Percentiles rank a stretch among this genome's conserved stretches.
These are phyloP conservation scores for Julus scandinavius DNA, from an alignment of 2,888 invertebrate genomes.

Conservation along the genomic window DNA sequence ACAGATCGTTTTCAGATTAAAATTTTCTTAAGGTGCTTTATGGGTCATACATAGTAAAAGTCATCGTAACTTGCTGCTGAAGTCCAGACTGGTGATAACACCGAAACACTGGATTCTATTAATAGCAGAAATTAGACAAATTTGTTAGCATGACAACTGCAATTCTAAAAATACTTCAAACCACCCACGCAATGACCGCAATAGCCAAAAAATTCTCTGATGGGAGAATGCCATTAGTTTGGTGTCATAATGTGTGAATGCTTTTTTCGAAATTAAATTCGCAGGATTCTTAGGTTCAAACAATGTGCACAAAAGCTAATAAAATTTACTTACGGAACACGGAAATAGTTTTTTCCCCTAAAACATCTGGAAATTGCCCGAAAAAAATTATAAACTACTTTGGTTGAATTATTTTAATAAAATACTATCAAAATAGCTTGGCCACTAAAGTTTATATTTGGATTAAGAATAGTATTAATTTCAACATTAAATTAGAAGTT, in stretches of 20 bases:
- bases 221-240: neutral
- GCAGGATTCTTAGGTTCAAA: neutral
- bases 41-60: too few species aligned
- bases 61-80: neutral
- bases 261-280: constrained; percentile 26
- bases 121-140: neutral
- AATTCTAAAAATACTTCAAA: neutral
- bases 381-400: too few species aligned
- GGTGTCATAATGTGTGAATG: neutral
- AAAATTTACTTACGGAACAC: neutral
- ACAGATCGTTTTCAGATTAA: neutral
- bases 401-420: too few species aligned
- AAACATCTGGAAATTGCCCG: too few species aligned
- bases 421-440: too few species aligned
- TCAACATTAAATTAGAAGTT: too few species aligned
- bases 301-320: neutral
- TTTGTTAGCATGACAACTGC: neutral
- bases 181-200: neutral
- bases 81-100: neutral
- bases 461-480: too few species aligned
- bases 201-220: neutral
- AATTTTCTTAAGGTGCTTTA: neutral
- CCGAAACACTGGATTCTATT: neutral
- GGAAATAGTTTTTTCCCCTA: neutral
- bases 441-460: too few species aligned